Evolutionary conservation across 2,888 invertebrate genomes (phyloP), one percentile per base, ranked within the genome.

Genomic region (Molorchus minor): DNA sequence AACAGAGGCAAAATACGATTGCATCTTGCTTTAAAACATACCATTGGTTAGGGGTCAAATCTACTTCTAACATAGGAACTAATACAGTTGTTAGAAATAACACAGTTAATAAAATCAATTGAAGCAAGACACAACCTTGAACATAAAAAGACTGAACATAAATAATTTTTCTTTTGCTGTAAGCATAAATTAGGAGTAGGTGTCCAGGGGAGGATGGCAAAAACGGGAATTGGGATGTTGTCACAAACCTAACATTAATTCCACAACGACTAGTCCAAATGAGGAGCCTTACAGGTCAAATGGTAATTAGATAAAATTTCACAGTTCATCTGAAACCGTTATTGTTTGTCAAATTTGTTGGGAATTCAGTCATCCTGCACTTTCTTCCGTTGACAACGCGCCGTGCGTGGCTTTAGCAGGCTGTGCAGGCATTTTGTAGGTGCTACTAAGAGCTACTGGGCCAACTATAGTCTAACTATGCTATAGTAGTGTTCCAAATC

Each of bases 331-430:
- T 38, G 5, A 20, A 38, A 10, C 29, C 15, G 3, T 46, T 36
- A n/a, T 45, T 53, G n/a, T 30, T 40, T 53, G 4, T 30, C 10
- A 16, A 33, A n/a, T 25, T 33, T 56, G 49, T 20, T 43, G 41
- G 53, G 53, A 33, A 40, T 61, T 41, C 47, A 47, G 58, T 47
- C 69, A 72, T 74, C 76, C 77, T 74, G 76, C 77, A 77, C 77
- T 71, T 74, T 73, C 69, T 72, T 70, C 65, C 62, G 62, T 55
- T 61, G 56, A 59, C 66, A 69, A 51, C 75, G 76, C 76, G 77
- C 72, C 77, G 79, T 80, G 80, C 80, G 80, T 80, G 80, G 80
- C 80, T 72, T 76, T 75, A 77, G 75, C 77, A 80, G 80, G 80
- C 80, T 80, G 80, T 80, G 80, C 79, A 79, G 79, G 79, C 79